Evolutionary conservation across 2,113 vertebrate genomes (phyloP).

Genomic region (Furnarius figulus): DNA sequence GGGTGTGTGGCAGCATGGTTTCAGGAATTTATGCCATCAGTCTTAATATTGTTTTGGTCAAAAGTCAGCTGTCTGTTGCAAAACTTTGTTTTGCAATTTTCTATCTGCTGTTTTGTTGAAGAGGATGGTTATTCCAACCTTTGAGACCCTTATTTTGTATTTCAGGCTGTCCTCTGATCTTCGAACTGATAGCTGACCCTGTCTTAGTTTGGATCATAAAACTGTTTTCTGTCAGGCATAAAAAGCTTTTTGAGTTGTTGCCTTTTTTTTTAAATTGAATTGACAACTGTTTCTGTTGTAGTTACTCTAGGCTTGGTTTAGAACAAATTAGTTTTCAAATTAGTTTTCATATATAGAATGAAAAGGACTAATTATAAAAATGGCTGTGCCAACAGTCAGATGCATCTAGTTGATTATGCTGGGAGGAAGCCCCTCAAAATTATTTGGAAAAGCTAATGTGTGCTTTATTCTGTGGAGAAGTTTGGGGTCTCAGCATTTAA

Average conservation of each 20-base stretch:
- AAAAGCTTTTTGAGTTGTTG: not conserved
- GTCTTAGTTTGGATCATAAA: not conserved
- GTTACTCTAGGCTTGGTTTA: not conserved
- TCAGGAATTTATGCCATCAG: not conserved
- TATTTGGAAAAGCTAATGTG: not conserved
- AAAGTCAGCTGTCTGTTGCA: not conserved
- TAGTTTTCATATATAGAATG: not conserved
- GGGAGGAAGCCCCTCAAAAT: not conserved
- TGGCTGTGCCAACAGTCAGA: not conserved
- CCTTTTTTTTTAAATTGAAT: not conserved
- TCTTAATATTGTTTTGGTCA: not conserved
- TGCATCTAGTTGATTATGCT: not conserved
- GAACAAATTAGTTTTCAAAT: not conserved
- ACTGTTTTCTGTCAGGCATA: not conserved
- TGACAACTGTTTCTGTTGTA: not conserved
- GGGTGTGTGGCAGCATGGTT: not conserved
- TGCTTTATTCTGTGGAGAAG: not conserved
- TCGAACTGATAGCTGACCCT: not conserved
- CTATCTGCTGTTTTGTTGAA: not conserved
- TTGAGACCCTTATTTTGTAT: not conserved
- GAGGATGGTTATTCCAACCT: not conserved
- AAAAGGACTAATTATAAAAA: not conserved
- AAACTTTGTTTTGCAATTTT: not conserved
- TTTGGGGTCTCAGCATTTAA: not conserved
- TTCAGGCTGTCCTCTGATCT: not conserved